A percentile compares a stretch with the other conserved stretches of the same genome.
Evolutionary conservation across 2,888 invertebrate species (phyloP).

Genomic region (Hirudinaria manillensis): DNA sequence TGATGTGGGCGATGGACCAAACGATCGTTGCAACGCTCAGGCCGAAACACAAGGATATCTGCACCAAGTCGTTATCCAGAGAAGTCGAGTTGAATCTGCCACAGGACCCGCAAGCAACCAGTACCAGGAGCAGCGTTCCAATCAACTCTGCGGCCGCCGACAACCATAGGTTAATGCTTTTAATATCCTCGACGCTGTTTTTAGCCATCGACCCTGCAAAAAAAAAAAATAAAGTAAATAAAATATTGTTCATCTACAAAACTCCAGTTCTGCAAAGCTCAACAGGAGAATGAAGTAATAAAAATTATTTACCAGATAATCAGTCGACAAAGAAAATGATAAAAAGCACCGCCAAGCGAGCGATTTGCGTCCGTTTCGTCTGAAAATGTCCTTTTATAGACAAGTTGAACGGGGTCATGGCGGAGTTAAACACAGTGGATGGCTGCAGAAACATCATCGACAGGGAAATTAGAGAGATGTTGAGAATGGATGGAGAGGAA

Average conservation of each 20-base stretch:
- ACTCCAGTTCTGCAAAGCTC: slow-evolving; percentile 28
- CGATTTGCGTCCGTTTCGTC: no score
- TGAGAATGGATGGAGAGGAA: no score
- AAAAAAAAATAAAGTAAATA: neutral
- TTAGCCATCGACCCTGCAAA: slow-evolving; percentile 5
- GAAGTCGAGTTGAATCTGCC: neutral
- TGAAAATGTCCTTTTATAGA: no score
- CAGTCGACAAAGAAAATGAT: no score
- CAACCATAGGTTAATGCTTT: slow-evolving; percentile 62
- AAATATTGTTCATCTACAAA: no score
- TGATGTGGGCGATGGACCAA: slow-evolving; percentile 51
- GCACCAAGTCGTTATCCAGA: neutral
- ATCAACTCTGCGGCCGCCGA: slow-evolving; percentile 78
- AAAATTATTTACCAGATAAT: no score
- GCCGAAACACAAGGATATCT: slow-evolving; percentile 22
- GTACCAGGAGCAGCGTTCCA: slow-evolving; percentile 78
- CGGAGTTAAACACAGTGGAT: no score
- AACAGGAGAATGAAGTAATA: no score
- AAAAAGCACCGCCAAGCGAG: no score
- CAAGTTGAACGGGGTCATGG: no score
- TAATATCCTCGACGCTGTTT: slow-evolving; percentile 34
- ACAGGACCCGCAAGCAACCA: slow-evolving; percentile 72
- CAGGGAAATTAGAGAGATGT: no score
- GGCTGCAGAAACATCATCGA: no score
- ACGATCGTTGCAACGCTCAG: slow-evolving; percentile 45